Evolutionary conservation across 2,888 invertebrate species (phyloP).

Genomic region (Piscicola geometra): DNA sequence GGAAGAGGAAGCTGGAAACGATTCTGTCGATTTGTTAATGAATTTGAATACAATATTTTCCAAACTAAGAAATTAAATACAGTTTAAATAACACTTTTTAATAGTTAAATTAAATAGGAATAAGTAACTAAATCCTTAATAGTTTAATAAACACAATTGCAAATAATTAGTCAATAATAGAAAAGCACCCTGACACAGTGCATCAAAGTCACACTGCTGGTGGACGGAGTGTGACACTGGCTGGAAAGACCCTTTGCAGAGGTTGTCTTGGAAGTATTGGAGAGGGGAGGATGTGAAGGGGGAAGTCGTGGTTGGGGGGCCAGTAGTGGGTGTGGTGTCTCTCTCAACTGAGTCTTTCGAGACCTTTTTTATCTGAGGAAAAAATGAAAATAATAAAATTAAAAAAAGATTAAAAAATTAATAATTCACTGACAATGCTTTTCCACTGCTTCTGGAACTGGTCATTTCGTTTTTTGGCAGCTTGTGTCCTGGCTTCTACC

Average conservation of each 20-base stretch:
- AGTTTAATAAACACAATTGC: too few species aligned
- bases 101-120: too few species aligned
- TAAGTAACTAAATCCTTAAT: too few species aligned
- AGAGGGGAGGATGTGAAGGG: background rate
- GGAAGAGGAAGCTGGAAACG: background rate
- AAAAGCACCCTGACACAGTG: background rate
- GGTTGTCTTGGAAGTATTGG: background rate
- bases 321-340: background rate
- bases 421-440: background rate
- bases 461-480: constrained; percentile 23
- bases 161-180: too few species aligned
- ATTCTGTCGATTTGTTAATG: background rate
- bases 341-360: background rate
- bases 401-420: background rate
- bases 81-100: background rate
- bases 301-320: background rate
- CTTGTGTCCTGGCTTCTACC: background rate
- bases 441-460: constrained; percentile 25
- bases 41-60: too few species aligned
- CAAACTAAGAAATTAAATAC: too few species aligned
- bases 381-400: background rate
- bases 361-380: background rate
- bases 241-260: background rate
- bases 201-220: background rate
- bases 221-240: background rate